A percentile compares a stretch with the other conserved stretches of the same genome.
phyloP scores from a whole-genome alignment of 2,113 vertebrate species.

The Chinchilla lanigera region DNA sequence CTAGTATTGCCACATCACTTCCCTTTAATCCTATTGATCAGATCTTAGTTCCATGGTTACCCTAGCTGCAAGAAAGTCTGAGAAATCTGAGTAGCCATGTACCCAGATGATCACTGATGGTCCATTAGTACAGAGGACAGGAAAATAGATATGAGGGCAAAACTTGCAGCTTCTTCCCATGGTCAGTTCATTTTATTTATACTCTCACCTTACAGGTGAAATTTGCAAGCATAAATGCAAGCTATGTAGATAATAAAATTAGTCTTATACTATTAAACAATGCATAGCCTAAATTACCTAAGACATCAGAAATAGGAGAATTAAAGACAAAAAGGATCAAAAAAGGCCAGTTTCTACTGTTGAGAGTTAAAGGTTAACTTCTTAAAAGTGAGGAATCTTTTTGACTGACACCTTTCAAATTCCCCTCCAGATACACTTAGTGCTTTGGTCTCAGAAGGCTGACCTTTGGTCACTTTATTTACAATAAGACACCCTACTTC shows the following conservation, averaged over 20 bases:
- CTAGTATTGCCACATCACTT: not conserved
- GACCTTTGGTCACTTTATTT: not conserved
- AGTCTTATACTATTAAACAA: not conserved
- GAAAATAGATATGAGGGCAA: not conserved
- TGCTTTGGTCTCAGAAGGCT: not conserved
- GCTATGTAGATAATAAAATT: not conserved
- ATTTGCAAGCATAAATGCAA: not conserved
- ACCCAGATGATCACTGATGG: not conserved
- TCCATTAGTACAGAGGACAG: not conserved
- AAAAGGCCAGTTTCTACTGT: not conserved
- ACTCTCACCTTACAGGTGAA: not conserved
- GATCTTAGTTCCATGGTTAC: not conserved
- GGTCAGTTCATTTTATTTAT: not conserved
- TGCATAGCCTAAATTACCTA: not conserved
- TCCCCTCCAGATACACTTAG: not conserved
- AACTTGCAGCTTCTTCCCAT: not conserved
- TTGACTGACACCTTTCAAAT: not conserved
- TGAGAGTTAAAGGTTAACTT: not conserved
- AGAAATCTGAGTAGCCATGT: not conserved
- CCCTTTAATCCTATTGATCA: not conserved
- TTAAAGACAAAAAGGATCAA: not conserved
- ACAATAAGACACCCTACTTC: not conserved
- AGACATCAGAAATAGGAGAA: not conserved
- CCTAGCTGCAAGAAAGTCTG: not conserved
- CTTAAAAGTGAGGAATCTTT: not conserved